Evolutionary conservation across 2,113 vertebrate species (phyloP).

Genomic region (Gobiocypris rarus): DNA sequence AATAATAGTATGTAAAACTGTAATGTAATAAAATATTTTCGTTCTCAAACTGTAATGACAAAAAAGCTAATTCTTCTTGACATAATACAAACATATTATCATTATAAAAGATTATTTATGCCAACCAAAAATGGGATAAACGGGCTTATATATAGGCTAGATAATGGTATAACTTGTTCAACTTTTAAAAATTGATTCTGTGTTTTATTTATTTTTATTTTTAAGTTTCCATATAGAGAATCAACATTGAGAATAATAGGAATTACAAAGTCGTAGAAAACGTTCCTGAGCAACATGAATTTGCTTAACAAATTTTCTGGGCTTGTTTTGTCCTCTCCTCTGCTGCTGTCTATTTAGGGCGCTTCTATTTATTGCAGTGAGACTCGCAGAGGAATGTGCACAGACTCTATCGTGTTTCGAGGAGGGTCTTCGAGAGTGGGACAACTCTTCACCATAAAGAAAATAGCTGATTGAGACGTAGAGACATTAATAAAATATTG

Average conservation of each 20-base stretch:
- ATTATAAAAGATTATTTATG: not conserved
- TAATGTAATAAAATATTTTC: not conserved
- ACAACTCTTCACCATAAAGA: not conserved
- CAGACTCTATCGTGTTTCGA: slow-evolving; percentile 72
- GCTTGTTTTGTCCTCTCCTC: not conserved
- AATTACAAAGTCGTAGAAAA: not conserved
- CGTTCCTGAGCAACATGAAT: not conserved
- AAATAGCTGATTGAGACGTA: not conserved
- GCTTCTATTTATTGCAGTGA: slow-evolving; percentile 78
- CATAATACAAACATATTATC: not conserved
- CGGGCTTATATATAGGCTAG: not conserved
- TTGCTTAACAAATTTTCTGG: slow-evolving; percentile 17
- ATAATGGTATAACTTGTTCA: not conserved
- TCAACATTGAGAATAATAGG: not conserved
- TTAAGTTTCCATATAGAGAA: not conserved
- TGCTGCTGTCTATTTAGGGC: slow-evolving; percentile 75
- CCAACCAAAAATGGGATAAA: not conserved
- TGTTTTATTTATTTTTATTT: not conserved
- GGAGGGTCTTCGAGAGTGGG: slow-evolving; percentile 35
- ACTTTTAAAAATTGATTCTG: too few species aligned
- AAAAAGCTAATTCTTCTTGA: not conserved
- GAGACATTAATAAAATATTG: not conserved
- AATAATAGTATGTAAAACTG: not conserved
- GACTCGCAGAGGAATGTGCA: slow-evolving; percentile 67
- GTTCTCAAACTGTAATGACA: not conserved